Evolutionary conservation across 2,113 vertebrate species (phyloP), one percentile per base, ranked within the genome.

Genomic region (Gymnocephalus cernua): DNA sequence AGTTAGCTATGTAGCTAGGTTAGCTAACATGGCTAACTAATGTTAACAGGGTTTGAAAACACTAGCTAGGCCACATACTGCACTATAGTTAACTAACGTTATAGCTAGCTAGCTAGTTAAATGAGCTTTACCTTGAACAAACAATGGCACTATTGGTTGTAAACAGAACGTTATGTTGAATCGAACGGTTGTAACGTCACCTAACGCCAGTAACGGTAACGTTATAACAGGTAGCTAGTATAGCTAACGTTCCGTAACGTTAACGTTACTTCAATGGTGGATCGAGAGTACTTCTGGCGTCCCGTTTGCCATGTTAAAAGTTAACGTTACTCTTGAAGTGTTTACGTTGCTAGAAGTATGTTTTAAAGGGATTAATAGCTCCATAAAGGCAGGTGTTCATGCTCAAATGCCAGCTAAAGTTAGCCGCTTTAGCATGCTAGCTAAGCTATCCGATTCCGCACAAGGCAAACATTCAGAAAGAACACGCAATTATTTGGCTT

Each of bases 1-100:
- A 23, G 64, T 47, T 88, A 85, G 80, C 75, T 19, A 3, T n/a
- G 71, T 25, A 53, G 86, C 82, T 79, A 82, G 47, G 5, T 12
- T 57, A 32, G 84, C 58, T 77, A 79, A 44, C 27, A 15, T 16
- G 4, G 70, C 32, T 79, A 67, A 62, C 50, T 51, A 11, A 15
- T 9, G 47, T 10, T 63, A 69, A 27, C n/a, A 16, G 9, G 7
- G 45, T 12, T 38, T 67, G 8, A 6, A 38, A 62, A 53, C 10
- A 56, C 12, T 57, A 79, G 77, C 12, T 57, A 79, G 77, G 78
- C 74, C 77, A 6, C 56, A 27, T 0, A 19, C 0, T 41, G 14
- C 1, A 54, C 18, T 47, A 2, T 3, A 2, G 2, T 27, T 32
- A 16, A 51, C 18, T 54, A 23, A 13, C 14, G 2, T 6, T 18